These are phyloP conservation scores for Chaunax sp. DNA, from an alignment of 2,797 vertebrate genomes.

Conservation along the genomic window DNA sequence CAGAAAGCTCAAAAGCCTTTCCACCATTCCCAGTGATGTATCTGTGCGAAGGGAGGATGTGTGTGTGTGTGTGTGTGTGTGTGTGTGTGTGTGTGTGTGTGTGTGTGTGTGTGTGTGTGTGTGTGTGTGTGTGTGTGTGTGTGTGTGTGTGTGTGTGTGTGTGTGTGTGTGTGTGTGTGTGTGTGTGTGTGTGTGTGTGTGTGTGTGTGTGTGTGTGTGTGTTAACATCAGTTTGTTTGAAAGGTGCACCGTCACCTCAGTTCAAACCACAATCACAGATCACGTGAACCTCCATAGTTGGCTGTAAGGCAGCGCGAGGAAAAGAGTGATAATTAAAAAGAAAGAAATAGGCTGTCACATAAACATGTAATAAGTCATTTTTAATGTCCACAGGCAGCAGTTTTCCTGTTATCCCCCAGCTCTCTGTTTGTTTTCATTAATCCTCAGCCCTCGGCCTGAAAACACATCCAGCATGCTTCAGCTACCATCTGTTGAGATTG, in stretches of 20 bases:
- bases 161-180: too few species aligned
- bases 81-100: too few species aligned
- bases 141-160: background rate
- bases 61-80: too few species aligned
- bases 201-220: too few species aligned
- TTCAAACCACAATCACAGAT: conserved; percentile 29
- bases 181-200: too few species aligned
- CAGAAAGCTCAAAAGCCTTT: too few species aligned
- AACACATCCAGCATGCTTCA: conserved; percentile 60
- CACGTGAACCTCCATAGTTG: conserved; percentile 35
- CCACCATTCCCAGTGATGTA: too few species aligned
- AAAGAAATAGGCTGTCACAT: conserved; percentile 50
- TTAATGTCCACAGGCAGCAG: conserved; percentile 56
- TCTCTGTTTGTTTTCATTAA: conserved; percentile 71
- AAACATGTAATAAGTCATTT: conserved; percentile 67
- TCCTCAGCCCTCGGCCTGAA: conserved; percentile 59
- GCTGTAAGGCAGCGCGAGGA: background rate
- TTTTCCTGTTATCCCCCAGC: conserved; percentile 58
- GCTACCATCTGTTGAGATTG: conserved; percentile 76
- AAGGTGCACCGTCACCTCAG: too few species aligned
- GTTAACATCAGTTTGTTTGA: too few species aligned
- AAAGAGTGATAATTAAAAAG: conserved; percentile 25
- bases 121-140: too few species aligned
- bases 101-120: too few species aligned
- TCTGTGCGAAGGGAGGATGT: too few species aligned